phyloP scores from a whole-genome alignment of 2,113 vertebrate species.

The Chionomys nivalis region DNA sequence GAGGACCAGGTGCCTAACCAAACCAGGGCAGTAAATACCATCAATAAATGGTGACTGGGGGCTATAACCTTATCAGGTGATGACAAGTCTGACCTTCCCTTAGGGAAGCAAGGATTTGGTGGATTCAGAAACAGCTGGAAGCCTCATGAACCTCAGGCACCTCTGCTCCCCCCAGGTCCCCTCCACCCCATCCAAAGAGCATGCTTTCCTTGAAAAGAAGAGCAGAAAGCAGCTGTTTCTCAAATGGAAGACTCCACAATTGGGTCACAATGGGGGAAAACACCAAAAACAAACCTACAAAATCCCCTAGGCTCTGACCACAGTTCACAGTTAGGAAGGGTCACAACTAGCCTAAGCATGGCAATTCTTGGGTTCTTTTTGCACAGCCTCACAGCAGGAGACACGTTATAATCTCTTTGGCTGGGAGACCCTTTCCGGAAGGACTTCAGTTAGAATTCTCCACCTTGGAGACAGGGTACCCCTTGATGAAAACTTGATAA shows the following conservation, averaged over 20 bases:
- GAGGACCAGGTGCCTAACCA: background rate
- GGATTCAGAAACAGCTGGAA: background rate
- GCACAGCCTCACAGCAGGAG: background rate
- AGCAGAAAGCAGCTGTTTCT: conserved; percentile 59
- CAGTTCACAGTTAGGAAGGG: background rate
- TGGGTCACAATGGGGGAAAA: conserved; percentile 26
- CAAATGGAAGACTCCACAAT: conserved; percentile 10
- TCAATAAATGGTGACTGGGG: background rate
- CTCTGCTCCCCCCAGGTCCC: background rate
- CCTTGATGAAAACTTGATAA: background rate
- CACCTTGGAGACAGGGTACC: background rate
- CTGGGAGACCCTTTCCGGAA: accelerated
- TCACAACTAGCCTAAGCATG: background rate
- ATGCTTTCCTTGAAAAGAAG: background rate
- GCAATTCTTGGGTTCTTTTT: background rate
- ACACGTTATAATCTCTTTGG: background rate
- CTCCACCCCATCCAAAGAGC: background rate
- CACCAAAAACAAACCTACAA: conserved; percentile 56
- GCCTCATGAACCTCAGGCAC: background rate
- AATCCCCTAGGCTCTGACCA: conserved; percentile 15
- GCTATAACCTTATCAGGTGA: background rate
- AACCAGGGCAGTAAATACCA: background rate
- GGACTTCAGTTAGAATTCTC: background rate
- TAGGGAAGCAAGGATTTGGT: background rate
- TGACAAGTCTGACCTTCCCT: background rate